phyloP scores from a whole-genome alignment of 2,797 vertebrate genomes.

The Sebastes matsubarae region DNA sequence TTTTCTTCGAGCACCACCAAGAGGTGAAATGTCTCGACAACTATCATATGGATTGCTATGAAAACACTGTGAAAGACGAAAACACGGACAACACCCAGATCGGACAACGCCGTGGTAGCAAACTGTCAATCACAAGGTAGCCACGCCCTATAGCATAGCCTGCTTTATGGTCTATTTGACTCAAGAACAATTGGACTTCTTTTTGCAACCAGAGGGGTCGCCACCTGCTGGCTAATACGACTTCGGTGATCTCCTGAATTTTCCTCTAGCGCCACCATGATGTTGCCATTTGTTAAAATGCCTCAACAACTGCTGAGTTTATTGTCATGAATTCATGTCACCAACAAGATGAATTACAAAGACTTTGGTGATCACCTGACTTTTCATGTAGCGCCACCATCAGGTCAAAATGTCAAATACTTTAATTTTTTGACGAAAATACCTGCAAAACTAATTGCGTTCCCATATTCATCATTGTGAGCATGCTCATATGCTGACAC shows the following conservation, averaged over 20 bases:
- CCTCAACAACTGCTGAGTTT: no score
- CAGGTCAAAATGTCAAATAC: background rate
- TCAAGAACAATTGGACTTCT: no score
- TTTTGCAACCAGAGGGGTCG: no score
- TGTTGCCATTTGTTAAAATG: no score
- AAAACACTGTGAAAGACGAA: no score
- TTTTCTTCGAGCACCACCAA: background rate
- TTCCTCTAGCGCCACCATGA: no score
- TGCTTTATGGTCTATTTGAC: background rate
- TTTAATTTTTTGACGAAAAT: background rate
- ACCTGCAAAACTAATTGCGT: background rate
- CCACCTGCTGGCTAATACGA: no score
- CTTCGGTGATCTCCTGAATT: no score
- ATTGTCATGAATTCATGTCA: background rate
- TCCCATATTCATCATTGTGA: background rate
- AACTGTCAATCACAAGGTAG: background rate
- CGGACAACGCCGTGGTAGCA: no score
- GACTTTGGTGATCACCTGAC: background rate
- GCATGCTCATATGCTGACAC: background rate
- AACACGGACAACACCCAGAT: no score
- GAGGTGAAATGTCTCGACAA: background rate
- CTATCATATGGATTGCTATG: background rate
- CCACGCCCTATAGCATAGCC: background rate
- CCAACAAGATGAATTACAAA: background rate
- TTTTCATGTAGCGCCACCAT: background rate